These are phyloP conservation scores for Apocheima hispidaria DNA, from an alignment of 2,888 invertebrate genomes.

Conservation along the genomic window DNA sequence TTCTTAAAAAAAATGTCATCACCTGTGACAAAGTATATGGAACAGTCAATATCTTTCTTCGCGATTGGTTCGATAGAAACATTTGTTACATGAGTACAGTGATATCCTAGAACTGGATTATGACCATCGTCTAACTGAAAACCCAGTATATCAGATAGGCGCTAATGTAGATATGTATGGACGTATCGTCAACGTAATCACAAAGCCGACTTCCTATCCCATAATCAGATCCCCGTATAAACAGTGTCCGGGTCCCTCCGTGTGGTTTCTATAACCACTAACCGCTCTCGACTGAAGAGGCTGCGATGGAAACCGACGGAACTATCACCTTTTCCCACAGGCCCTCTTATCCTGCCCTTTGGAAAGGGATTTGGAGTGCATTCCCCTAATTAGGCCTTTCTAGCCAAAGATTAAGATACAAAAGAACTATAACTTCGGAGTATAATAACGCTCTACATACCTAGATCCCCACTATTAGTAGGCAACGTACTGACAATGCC, in stretches of 20 bases:
- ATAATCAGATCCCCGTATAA: slow-evolving; percentile 21
- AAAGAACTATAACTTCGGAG: not conserved
- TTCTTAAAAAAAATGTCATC: too few relatives aligned
- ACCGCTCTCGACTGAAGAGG: slow-evolving; percentile 25
- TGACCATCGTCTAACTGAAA: too few relatives aligned
- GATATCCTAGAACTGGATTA: too few relatives aligned
- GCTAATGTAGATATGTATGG: not conserved
- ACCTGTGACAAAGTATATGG: too few relatives aligned
- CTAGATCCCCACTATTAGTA: too few relatives aligned
- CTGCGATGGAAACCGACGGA: slow-evolving; percentile 29
- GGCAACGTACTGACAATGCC: too few relatives aligned
- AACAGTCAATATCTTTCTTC: too few relatives aligned
- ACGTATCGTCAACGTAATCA: not conserved
- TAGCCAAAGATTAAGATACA: not conserved
- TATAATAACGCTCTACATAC: too few relatives aligned
- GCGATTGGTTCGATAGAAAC: too few relatives aligned
- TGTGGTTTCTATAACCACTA: slow-evolving; percentile 35
- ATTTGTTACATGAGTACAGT: too few relatives aligned
- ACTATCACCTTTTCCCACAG: slow-evolving; percentile 46
- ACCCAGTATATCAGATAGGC: too few relatives aligned
- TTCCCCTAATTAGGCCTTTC: slow-evolving; percentile 49
- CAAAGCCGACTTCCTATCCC: slow-evolving; percentile 1
- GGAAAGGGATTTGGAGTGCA: slow-evolving; percentile 47
- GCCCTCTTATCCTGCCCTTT: slow-evolving; percentile 38
- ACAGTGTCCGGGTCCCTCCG: slow-evolving; percentile 15